Percentiles rank a stretch among this genome's conserved stretches.
Conservation (phyloP, 1,140 invertebrate genomes). For the Potamilus streckersoni region DNA sequence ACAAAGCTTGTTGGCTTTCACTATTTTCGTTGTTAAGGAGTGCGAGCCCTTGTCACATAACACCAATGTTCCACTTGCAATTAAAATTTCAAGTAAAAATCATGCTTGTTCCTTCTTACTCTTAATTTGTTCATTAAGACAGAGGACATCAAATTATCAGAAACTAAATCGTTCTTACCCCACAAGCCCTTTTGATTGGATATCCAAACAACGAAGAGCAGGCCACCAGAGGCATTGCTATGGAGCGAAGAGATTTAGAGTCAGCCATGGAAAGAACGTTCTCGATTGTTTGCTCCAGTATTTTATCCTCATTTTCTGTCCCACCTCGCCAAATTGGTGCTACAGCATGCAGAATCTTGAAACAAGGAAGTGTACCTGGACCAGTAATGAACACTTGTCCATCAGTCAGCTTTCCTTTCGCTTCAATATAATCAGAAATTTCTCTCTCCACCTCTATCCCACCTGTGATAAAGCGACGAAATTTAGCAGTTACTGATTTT, state of each 20-base stretch:
- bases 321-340: constrained; percentile 38
- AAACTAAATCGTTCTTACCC: neutral
- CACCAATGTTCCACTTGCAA: too few relatives aligned
- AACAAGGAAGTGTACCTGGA: constrained; percentile 33
- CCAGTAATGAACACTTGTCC: constrained; percentile 26
- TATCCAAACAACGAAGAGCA: neutral
- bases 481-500: neutral
- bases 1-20: too few relatives aligned
- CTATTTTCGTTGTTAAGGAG: too few relatives aligned
- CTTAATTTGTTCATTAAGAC: too few relatives aligned
- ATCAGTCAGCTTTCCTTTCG: constrained; percentile 11
- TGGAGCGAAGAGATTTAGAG: constrained; percentile 2
- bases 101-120: too few relatives aligned
- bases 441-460: constrained; percentile 33
- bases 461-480: constrained; percentile 10
- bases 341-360: constrained; percentile 40
- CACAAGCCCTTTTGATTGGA: neutral
- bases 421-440: constrained; percentile 11
- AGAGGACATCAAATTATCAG: too few relatives aligned
- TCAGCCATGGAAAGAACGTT: constrained; percentile 11
- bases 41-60: too few relatives aligned
- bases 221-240: constrained; percentile 13
- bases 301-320: constrained; percentile 15
- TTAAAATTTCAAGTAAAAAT: too few relatives aligned
- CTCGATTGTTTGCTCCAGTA: constrained; percentile 14